Evolutionary conservation across 2,888 invertebrate genomes (phyloP).

Genomic region (Eilema griseolum): DNA sequence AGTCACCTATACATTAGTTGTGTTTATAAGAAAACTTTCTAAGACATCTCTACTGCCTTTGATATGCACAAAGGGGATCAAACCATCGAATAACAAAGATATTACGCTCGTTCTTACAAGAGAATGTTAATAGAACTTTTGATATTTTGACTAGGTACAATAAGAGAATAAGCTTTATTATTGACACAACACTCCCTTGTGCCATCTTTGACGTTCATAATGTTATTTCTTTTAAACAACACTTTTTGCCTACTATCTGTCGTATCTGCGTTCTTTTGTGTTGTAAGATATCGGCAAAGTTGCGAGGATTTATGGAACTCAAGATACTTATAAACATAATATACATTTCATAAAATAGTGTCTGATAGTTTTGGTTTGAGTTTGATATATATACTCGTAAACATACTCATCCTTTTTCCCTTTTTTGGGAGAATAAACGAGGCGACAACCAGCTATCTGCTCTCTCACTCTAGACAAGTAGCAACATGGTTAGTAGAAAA

Average conservation of each 20-base stretch:
- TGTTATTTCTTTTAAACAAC: constrained; percentile 1
- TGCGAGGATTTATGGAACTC: background rate
- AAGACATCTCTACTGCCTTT: constrained; percentile 30
- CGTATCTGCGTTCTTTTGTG: background rate
- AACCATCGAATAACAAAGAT: constrained; percentile 21
- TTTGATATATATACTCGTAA: too few relatives aligned
- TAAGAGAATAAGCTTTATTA: background rate
- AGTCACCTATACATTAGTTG: constrained; percentile 47
- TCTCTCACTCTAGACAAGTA: too few relatives aligned
- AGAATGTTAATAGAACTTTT: constrained; percentile 8
- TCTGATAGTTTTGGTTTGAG: too few relatives aligned
- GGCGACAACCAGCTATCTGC: too few relatives aligned
- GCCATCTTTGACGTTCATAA: background rate
- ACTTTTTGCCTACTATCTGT: background rate
- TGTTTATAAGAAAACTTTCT: constrained; percentile 44
- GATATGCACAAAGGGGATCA: constrained; percentile 36
- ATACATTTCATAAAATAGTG: background rate
- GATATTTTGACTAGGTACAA: constrained; percentile 4
- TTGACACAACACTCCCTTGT: background rate
- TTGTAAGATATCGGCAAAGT: background rate
- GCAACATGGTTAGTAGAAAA: too few relatives aligned
- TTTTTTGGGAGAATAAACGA: too few relatives aligned
- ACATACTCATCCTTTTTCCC: too few relatives aligned
- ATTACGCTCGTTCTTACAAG: constrained; percentile 2
- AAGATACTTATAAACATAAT: background rate